Evolutionary conservation across 2,113 vertebrate species (phyloP), one percentile per base, ranked within the genome.

Genomic region (Myrmophylax atrothorax): DNA sequence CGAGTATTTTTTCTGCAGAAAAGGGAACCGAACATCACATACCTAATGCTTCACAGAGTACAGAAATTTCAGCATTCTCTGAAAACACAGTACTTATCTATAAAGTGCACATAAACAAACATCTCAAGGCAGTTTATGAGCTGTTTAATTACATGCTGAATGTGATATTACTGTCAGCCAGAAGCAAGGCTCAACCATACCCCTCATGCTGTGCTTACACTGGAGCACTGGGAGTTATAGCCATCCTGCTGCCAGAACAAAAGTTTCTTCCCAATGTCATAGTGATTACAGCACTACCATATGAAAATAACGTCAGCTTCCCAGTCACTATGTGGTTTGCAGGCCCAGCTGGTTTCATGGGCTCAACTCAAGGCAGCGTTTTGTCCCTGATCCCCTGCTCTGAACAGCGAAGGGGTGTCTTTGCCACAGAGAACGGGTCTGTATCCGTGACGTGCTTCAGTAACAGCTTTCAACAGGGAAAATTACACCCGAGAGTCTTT

Each of bases 101-200:
- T 40, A 77, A 93, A 94, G 59, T 2, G 6, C 64, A 52, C 79
- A 55, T 49, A 90, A 96, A 94, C 90, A 95, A 95, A 96, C 72
- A 94, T 86, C 94, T 92, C 85, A 60, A 93, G 85, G 90, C 96
- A 88, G 59, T 96, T 96, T 96, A 95, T 64, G 90, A 96, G 91
- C 90, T 93, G 85, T 86, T 94, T 96, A 97, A 96, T 96, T 95
- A 96, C 92, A 94, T 0, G 2, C 87, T 92, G 88, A 69, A 92
- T 18, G 10, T 63, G 87, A 22, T 92, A 94, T 47, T 94, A 38
- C 83, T 74, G 83, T 77, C 87, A 95, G 90, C 50, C 76, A 90
- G 90, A 88, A 82, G 5, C 56, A 44, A 74, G 68, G 82, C 93
- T 86, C 72, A 90, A 90, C 85, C 95, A 93, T 77, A 75, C n/a